Conservation (phyloP, 2,797 vertebrate genomes). For the Sparus aurata region DNA sequence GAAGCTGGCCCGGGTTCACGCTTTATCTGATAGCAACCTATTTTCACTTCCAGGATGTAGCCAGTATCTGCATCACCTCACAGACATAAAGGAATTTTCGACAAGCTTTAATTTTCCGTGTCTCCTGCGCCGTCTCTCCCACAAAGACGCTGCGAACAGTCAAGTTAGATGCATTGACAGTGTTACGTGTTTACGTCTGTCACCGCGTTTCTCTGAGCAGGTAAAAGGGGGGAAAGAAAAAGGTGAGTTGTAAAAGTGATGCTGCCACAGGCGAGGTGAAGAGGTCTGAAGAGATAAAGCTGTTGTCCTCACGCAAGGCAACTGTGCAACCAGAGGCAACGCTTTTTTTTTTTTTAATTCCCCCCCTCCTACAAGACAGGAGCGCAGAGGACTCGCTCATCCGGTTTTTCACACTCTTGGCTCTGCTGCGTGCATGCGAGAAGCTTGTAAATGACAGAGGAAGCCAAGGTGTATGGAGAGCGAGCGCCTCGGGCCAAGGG, state of each 20-base stretch:
- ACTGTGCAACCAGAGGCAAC: constrained; percentile 65
- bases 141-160: constrained; percentile 7
- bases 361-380: constrained; percentile 22
- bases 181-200: constrained; percentile 27
- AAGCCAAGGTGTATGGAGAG: constrained; percentile 84
- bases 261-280: constrained; percentile 73
- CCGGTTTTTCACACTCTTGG: constrained; percentile 78
- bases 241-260: constrained; percentile 51
- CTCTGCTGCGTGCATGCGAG: constrained; percentile 78
- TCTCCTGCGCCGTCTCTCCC: background rate
- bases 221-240: constrained; percentile 39
- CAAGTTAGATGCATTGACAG: background rate
- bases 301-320: constrained; percentile 84
- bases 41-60: background rate
- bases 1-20: background rate
- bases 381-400: constrained; percentile 71
- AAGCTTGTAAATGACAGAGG: constrained; percentile 84
- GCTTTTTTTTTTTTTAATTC: constrained; percentile 20
- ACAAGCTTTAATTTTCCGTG: background rate
- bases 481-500: constrained; percentile 80
- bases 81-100: background rate
- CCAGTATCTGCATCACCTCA: background rate
- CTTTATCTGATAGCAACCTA: background rate
- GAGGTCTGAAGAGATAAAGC: constrained; percentile 76
- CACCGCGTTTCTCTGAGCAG: constrained; percentile 26